phyloP scores from a whole-genome alignment of 2,888 invertebrate genomes.

The Myopa testacea region DNA sequence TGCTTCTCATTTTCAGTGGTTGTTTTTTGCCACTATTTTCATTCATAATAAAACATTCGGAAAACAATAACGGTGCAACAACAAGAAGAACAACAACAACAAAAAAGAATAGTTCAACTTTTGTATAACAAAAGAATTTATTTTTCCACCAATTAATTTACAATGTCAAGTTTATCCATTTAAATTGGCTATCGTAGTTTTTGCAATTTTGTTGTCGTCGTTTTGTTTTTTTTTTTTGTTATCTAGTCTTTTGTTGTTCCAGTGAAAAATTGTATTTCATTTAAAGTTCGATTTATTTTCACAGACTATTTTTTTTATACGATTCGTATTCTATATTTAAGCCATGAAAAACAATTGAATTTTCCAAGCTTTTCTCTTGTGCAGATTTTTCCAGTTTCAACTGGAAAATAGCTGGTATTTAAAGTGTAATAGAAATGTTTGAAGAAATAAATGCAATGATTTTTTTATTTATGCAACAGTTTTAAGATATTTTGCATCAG shows the following conservation, averaged over 20 bases:
- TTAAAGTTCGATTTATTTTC: background rate
- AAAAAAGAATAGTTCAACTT: background rate
- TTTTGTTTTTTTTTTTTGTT: background rate
- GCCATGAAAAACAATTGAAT: conserved; percentile 14
- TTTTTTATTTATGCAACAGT: no score
- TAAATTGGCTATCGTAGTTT: no score
- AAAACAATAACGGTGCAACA: background rate
- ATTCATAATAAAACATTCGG: background rate
- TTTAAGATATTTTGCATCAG: no score
- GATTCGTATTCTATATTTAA: background rate
- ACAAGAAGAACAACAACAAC: background rate
- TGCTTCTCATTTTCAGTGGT: background rate
- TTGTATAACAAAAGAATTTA: background rate
- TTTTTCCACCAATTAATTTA: conserved; percentile 7
- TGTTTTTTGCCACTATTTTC: background rate
- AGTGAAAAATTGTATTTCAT: background rate
- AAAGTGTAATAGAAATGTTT: no score
- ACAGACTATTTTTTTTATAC: no score
- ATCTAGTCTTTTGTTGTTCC: background rate
- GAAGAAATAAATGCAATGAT: no score
- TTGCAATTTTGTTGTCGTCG: background rate
- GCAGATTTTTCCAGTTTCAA: conserved; percentile 18
- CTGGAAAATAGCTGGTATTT: conserved; percentile 1
- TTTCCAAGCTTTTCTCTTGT: background rate
- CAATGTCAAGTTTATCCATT: conserved; percentile 16